phyloP scores from a whole-genome alignment of 1,140 invertebrate species.

The Oppia nitens region DNA sequence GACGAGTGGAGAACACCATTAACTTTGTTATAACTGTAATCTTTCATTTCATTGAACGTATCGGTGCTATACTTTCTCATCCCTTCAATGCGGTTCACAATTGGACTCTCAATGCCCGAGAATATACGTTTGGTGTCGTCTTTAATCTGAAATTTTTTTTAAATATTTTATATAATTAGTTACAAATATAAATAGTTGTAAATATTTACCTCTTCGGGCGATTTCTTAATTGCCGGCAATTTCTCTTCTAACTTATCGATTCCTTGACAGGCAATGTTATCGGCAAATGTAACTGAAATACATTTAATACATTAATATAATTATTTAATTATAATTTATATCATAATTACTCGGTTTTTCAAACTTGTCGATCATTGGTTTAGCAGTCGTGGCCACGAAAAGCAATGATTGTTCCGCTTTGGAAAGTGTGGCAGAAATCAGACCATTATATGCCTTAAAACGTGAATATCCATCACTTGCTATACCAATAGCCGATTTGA shows the following conservation, averaged over 20 bases:
- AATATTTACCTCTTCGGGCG: constrained; percentile 12
- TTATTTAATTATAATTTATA: not conserved
- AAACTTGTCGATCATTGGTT: not conserved
- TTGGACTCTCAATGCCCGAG: not conserved
- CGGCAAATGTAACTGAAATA: constrained; percentile 3
- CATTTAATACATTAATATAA: not conserved
- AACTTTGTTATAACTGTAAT: constrained; percentile 12
- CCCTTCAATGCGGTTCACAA: not conserved
- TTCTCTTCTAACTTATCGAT: constrained; percentile 11
- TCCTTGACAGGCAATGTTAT: constrained; percentile 14
- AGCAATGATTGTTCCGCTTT: not conserved
- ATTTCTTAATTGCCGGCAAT: constrained; percentile 13
- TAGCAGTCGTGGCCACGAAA: not conserved
- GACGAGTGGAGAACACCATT: constrained; percentile 7
- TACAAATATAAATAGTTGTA: not conserved
- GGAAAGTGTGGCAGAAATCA: not conserved
- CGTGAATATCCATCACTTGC: not conserved
- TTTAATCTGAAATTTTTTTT: not conserved
- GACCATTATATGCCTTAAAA: not conserved
- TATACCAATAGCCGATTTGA: not conserved
- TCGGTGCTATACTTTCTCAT: constrained; percentile 1
- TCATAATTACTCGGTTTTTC: not conserved
- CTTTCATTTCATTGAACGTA: constrained; percentile 5
- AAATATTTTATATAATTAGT: too few relatives aligned
- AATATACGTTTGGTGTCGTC: not conserved